These are phyloP conservation scores for Pipistrellus nathusii DNA, from an alignment of 2,797 vertebrate genomes.

Conservation along the genomic window DNA sequence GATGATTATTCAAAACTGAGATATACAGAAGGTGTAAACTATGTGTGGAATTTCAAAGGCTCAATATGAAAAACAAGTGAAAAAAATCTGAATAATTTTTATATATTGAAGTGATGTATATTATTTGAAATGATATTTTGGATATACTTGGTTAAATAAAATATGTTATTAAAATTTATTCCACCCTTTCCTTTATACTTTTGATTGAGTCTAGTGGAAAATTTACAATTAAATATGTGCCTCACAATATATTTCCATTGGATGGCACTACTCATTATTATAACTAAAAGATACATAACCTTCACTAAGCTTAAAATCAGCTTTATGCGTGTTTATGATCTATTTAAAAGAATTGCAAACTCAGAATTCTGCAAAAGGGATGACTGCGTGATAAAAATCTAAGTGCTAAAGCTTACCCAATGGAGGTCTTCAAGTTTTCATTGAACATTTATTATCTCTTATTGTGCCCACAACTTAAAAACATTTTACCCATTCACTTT, in stretches of 20 bases:
- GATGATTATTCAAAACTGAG: background rate
- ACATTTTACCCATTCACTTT: background rate
- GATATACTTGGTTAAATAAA: background rate
- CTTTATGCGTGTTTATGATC: background rate
- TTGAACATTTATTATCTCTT: background rate
- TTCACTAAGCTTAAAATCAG: background rate
- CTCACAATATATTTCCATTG: background rate
- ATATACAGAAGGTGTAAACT: rapidly evolving
- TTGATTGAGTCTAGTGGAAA: background rate
- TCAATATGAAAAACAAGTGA: background rate
- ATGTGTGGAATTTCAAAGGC: background rate
- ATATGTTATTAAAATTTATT: conserved; percentile 38
- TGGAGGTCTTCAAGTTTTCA: background rate
- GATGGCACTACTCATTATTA: background rate
- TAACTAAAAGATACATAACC: background rate
- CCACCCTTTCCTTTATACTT: background rate
- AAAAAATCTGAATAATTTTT: background rate
- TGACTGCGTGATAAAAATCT: background rate
- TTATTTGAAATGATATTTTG: conserved; percentile 13
- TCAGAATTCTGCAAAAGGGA: background rate
- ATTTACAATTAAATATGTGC: background rate
- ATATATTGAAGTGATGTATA: background rate
- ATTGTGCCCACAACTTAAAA: background rate
- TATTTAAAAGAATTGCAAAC: background rate
- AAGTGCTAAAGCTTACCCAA: background rate